phyloP scores from a whole-genome alignment of 2,888 invertebrate genomes.

The Congeria kusceri region DNA sequence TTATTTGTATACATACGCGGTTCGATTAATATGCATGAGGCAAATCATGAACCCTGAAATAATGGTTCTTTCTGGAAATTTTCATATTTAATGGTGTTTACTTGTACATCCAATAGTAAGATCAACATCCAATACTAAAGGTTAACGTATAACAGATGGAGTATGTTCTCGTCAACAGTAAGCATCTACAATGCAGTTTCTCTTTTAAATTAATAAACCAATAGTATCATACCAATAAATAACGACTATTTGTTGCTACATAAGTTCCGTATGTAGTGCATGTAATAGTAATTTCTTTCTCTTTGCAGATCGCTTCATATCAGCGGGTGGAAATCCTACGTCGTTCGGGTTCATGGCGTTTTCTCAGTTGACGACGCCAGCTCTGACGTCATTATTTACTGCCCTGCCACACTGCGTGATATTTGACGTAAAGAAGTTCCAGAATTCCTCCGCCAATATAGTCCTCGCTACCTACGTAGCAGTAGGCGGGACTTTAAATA shows the following conservation, averaged over 20 bases:
- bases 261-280: not conserved
- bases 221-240: no score
- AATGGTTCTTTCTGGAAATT: no score
- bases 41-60: no score
- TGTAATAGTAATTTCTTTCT: conserved; percentile 7
- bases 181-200: no score
- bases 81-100: no score
- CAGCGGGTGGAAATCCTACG: conserved; percentile 22
- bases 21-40: no score
- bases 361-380: conserved; percentile 40
- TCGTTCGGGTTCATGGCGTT: conserved; percentile 19
- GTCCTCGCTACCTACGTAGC: conserved; percentile 37
- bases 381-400: conserved; percentile 24
- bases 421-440: conserved; percentile 39
- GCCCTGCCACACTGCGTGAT: conserved; percentile 43
- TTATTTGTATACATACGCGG: no score
- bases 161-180: no score
- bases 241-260: not conserved
- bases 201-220: no score
- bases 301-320: conserved; percentile 33
- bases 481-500: conserved; percentile 18
- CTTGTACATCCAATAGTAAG: no score
- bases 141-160: no score
- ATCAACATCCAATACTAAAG: no score
- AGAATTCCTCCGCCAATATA: conserved; percentile 20